Percentiles rank a stretch among this genome's conserved stretches.
Evolutionary conservation across 2,888 invertebrate species (phyloP).

Genomic region (Polia nebulosa): DNA sequence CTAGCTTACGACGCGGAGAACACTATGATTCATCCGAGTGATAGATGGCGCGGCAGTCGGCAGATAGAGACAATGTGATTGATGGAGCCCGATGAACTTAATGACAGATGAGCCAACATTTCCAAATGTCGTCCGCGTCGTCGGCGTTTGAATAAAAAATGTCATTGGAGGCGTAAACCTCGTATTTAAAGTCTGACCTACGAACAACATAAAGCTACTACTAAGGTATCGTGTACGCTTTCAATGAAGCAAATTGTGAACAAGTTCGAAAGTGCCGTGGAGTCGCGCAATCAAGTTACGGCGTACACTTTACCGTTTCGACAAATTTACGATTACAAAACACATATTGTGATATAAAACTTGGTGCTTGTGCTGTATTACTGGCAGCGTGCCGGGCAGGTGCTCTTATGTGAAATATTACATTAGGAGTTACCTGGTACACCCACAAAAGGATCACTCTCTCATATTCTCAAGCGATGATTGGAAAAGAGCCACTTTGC

Average conservation of each 20-base stretch:
- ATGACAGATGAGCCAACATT: conserved; percentile 48
- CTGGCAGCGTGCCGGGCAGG: conserved; percentile 91
- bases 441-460: conserved; percentile 81
- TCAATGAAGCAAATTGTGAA: conserved; percentile 54
- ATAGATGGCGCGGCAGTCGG: conserved; percentile 43
- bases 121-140: conserved; percentile 75
- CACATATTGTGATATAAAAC: conserved; percentile 90
- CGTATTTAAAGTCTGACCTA: conserved; percentile 82
- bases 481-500: conserved; percentile 70
- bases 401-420: conserved; percentile 90
- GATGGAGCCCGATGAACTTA: conserved; percentile 55
- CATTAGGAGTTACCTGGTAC: conserved; percentile 87
- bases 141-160: conserved; percentile 70
- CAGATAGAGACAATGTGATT: conserved; percentile 62
- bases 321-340: conserved; percentile 89
- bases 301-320: conserved; percentile 88
- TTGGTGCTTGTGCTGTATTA: conserved; percentile 91
- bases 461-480: conserved; percentile 77
- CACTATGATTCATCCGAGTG: conserved; percentile 55
- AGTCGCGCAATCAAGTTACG: conserved; percentile 58
- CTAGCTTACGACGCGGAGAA: conserved; percentile 78
- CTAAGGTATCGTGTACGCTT: conserved; percentile 84
- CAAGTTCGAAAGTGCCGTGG: conserved; percentile 55
- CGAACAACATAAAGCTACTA: conserved; percentile 91
- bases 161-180: conserved; percentile 77